Conservation (phyloP, 1,140 invertebrate species). For the Neotoxoptera formosana region DNA sequence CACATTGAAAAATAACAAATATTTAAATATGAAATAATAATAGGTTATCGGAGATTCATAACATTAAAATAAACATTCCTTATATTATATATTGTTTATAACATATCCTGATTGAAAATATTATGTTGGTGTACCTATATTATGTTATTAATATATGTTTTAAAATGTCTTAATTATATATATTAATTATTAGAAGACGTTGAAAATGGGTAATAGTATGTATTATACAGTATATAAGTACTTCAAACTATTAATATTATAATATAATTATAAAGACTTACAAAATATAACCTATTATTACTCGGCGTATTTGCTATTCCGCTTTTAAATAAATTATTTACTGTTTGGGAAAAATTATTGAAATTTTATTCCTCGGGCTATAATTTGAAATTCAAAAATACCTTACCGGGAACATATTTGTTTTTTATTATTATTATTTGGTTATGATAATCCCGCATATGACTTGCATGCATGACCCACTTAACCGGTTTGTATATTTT, state of each 20-base stretch:
- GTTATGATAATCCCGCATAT: background rate
- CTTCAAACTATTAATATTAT: no score
- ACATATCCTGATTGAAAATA: no score
- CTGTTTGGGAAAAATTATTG: background rate
- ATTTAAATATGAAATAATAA: background rate
- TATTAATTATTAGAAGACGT: background rate
- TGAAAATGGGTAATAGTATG: no score
- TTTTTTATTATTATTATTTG: constrained; percentile 2
- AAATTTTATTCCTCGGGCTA: background rate
- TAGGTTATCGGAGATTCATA: background rate
- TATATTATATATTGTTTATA: no score
- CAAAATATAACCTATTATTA: background rate
- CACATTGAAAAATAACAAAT: background rate
- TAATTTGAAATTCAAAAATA: background rate
- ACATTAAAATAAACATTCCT: background rate
- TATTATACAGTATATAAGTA: no score
- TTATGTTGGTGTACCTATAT: background rate
- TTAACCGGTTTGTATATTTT: constrained; percentile 36
- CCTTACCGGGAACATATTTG: background rate
- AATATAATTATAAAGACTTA: no score
- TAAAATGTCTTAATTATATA: background rate
- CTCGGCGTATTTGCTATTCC: background rate
- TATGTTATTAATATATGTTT: background rate
- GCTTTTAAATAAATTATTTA: background rate
- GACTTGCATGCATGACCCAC: background rate